Conservation (phyloP, 2,888 invertebrate genomes). For the Leptodirus hochenwartii region DNA sequence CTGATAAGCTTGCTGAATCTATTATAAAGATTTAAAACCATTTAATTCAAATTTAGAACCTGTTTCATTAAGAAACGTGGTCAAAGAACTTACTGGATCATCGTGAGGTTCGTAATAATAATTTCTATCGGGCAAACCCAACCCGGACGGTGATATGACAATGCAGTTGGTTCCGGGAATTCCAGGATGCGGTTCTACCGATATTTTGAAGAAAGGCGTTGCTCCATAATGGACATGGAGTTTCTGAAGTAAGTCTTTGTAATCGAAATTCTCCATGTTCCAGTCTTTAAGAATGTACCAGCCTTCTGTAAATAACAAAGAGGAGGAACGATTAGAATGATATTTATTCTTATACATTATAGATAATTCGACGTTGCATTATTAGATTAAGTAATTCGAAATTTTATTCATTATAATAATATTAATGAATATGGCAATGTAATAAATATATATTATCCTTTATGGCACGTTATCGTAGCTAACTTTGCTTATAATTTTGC, state of each 20-base stretch:
- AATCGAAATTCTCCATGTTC: constrained; percentile 26
- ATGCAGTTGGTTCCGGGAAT: constrained; percentile 29
- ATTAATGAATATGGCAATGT: no score
- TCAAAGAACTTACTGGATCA: constrained; percentile 26
- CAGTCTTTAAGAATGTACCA: constrained; percentile 31
- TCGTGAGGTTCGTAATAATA: constrained; percentile 29
- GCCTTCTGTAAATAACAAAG: constrained; percentile 26
- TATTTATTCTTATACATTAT: no score
- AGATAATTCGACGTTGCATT: no score
- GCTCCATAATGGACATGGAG: constrained; percentile 31
- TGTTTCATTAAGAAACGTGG: background rate
- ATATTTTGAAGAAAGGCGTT: constrained; percentile 32
- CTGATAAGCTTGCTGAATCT: constrained; percentile 32
- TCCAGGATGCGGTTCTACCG: constrained; percentile 31
- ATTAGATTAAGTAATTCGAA: no score
- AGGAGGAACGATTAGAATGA: no score
- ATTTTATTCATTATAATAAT: no score
- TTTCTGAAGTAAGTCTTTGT: constrained; percentile 22
- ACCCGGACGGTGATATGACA: constrained; percentile 32
- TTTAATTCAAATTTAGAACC: no score
- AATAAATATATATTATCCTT: no score
- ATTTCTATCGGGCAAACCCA: constrained; percentile 33
- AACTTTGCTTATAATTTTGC: no score
- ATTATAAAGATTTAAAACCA: constrained; percentile 14
- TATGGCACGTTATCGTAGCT: no score